Evolutionary conservation across 1,140 invertebrate genomes (phyloP).

Genomic region (Pectinophora gossypiella): DNA sequence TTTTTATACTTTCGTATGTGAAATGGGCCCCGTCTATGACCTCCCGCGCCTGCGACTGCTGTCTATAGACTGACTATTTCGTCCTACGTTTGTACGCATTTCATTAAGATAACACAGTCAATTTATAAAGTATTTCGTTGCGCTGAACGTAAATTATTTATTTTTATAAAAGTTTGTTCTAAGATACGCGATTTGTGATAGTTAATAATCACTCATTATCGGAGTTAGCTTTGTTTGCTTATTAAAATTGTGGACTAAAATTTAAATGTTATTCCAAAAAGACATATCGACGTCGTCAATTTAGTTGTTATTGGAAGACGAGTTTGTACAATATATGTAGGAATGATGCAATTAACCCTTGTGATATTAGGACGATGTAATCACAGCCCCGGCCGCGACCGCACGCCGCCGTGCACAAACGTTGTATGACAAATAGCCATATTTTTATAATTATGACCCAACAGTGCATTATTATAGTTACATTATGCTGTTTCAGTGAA

Average conservation of each 20-base stretch:
- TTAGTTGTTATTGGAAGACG: slow-evolving; percentile 34
- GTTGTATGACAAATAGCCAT: slow-evolving; percentile 62
- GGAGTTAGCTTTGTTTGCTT: background rate
- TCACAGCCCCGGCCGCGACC: slow-evolving; percentile 17
- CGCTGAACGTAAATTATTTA: slow-evolving; percentile 2
- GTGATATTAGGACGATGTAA: slow-evolving; percentile 65
- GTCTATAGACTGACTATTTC: no score
- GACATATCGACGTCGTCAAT: slow-evolving; percentile 57
- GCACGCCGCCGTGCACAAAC: slow-evolving; percentile 54
- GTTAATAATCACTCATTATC: background rate
- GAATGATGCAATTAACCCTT: slow-evolving; percentile 55
- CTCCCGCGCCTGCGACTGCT: no score
- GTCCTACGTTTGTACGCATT: no score
- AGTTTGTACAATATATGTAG: slow-evolving; percentile 42
- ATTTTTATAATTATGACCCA: slow-evolving; percentile 63
- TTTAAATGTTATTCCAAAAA: slow-evolving; percentile 27
- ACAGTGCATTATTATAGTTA: slow-evolving; percentile 49
- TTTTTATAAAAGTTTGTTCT: background rate
- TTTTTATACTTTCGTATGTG: no score
- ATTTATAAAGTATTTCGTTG: no score
- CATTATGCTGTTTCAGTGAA: slow-evolving; percentile 56
- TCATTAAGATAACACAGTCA: no score
- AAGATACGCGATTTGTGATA: background rate
- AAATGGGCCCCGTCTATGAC: no score
- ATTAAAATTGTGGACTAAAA: background rate